Percentiles rank a stretch among this genome's conserved stretches.
Evolutionary conservation across 2,888 invertebrate species (phyloP).

Genomic region (Aphidoletes aphidimyza): DNA sequence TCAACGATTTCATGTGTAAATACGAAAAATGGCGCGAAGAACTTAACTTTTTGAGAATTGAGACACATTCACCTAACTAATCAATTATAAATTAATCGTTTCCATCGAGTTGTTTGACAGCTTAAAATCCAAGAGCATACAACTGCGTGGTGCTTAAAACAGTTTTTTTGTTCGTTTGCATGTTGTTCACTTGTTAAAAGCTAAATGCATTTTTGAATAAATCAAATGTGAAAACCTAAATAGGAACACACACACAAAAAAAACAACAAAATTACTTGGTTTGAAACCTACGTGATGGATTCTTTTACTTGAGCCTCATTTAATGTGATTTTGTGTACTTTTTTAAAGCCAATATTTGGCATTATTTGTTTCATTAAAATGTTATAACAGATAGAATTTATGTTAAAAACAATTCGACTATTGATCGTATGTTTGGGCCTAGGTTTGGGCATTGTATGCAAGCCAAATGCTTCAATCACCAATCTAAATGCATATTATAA

Average conservation of each 20-base stretch:
- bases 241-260: neutral
- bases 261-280: too few relatives aligned
- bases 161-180: neutral
- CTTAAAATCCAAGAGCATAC: neutral
- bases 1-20: too few relatives aligned
- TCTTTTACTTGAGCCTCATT: neutral
- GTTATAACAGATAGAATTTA: neutral
- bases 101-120: constrained; percentile 18
- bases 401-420: neutral
- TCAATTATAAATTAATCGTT: constrained; percentile 9
- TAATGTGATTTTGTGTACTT: neutral
- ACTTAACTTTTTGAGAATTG: neutral
- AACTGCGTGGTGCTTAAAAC: neutral
- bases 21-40: too few relatives aligned
- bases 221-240: neutral
- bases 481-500: neutral
- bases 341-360: too few relatives aligned
- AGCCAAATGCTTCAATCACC: neutral
- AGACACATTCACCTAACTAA: neutral
- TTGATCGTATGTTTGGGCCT: neutral
- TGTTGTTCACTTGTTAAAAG: neutral
- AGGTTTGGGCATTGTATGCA: neutral
- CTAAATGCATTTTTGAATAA: neutral
- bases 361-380: neutral
- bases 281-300: neutral